Conservation (phyloP, 2,797 vertebrate genomes). For the Mormyrops attenuatus region DNA sequence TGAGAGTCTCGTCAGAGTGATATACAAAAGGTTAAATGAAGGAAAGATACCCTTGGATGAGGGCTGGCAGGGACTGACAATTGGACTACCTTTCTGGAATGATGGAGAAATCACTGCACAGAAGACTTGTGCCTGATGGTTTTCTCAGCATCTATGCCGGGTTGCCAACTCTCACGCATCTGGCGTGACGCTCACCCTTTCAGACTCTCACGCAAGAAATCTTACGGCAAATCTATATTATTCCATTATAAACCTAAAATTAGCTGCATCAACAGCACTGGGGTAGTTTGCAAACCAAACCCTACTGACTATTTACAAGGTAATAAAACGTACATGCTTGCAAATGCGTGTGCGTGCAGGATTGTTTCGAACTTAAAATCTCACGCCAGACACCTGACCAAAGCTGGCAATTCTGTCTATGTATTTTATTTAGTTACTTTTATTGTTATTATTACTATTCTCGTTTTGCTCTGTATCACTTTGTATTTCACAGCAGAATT, state of each 20-base stretch:
- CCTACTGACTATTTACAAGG: not conserved
- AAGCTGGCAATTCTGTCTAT: not conserved
- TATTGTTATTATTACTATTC: not conserved
- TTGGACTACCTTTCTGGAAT: constrained; percentile 18
- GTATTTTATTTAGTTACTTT: not conserved
- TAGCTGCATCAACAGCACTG: not conserved
- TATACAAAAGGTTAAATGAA: constrained; percentile 26
- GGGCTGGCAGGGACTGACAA: constrained; percentile 30
- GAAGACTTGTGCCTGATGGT: constrained; percentile 24
- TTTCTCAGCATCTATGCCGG: not conserved
- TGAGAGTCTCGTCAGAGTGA: constrained; percentile 28
- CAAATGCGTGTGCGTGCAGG: not conserved
- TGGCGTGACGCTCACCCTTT: not conserved
- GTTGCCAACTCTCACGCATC: not conserved
- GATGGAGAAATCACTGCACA: not conserved
- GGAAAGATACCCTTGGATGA: constrained; percentile 23
- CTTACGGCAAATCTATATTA: not conserved
- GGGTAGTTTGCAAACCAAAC: not conserved
- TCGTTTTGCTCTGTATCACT: not conserved
- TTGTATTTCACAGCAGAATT: not conserved
- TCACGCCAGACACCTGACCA: not conserved
- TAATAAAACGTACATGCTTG: not conserved
- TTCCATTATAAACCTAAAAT: not conserved
- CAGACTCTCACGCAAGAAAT: not conserved
- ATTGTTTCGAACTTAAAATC: not conserved